Evolutionary conservation across 2,888 invertebrate species (phyloP), one percentile per base, ranked within the genome.

Genomic region (Cerceris rybyensis): DNA sequence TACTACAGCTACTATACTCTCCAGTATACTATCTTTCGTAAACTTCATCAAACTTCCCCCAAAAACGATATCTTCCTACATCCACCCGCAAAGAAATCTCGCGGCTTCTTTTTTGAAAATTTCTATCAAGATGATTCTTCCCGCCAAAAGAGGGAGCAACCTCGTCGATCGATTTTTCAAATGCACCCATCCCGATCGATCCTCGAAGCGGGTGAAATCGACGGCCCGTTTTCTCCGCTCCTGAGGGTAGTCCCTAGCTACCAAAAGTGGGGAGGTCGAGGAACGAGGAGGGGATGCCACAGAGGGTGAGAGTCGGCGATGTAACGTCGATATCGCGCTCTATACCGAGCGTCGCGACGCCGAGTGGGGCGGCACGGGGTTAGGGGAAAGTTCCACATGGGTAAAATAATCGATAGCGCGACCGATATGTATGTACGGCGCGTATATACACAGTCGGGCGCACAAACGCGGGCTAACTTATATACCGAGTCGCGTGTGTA

Each of bases 281-380:
- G 67, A 75, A 80, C 74, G 71, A 54, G 60, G 77, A 78, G 82
- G 83, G 67, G 78, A 75, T 69, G 58, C 50, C 2, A 41, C 58
- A 70, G 50, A 39, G 75, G 65, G 43, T 17, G 75, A 66, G 78
- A 72, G 69, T 28, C 78, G 77, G 86, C 90, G 92, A 92, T 92
- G 91, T 91, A 92, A 88, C 92, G 91, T 92, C 92, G 91, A 92
- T 92, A 92, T 89, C 86, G 83, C 91, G 92, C 86, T 92, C 92
- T 91, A 92, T 92, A 92, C 89, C 83, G 83, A 86, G 88, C 88
- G 89, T 87, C 88, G 90, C 86, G 88, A 85, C 88, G 87, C 84
- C 85, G 85, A 85, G 88, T 84, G 89, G 88, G 89, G 89, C 78
- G 79, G 70, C 68, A 76, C 84, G 87, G 78, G 84, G 76, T 86